Evolutionary conservation across 2,113 vertebrate species (phyloP).

Genomic region (Caranx melampygus): DNA sequence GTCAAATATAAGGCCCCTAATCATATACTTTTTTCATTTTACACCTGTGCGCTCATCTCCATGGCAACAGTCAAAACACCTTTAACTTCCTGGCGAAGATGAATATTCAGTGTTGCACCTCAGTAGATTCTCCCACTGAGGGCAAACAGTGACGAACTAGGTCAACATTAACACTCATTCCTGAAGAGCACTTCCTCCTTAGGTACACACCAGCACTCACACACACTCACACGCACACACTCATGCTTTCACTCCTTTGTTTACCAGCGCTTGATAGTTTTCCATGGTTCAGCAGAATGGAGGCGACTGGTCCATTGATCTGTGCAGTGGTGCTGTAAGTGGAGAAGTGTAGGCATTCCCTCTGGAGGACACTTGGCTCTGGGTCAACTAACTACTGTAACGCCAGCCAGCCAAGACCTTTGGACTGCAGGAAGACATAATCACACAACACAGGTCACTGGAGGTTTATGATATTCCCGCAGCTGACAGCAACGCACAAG

Average conservation of each 20-base stretch:
- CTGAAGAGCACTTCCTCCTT: constrained; percentile 52
- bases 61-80: background rate
- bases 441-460: constrained; percentile 9
- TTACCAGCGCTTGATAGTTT: constrained; percentile 60
- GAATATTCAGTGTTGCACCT: background rate
- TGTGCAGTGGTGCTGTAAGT: constrained; percentile 52
- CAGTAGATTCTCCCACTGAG: background rate
- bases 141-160: constrained; percentile 43
- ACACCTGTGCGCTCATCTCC: background rate
- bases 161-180: constrained; percentile 46
- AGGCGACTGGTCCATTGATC: constrained; percentile 80
- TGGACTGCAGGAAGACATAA: constrained; percentile 22
- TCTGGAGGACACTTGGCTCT: constrained; percentile 44
- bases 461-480: constrained; percentile 5
- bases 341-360: constrained; percentile 59
- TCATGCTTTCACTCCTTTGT: constrained; percentile 34
- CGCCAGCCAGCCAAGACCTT: constrained; percentile 37
- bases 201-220: background rate
- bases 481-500: background rate
- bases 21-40: background rate
- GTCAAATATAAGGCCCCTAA: no score
- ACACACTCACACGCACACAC: background rate
- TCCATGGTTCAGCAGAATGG: constrained; percentile 78
- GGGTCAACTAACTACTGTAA: constrained; percentile 36
- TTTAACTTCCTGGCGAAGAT: background rate